Base-by-base conservation (phyloP, 1,140 invertebrate genomes). In the Odontomachus brunneus region DNA sequence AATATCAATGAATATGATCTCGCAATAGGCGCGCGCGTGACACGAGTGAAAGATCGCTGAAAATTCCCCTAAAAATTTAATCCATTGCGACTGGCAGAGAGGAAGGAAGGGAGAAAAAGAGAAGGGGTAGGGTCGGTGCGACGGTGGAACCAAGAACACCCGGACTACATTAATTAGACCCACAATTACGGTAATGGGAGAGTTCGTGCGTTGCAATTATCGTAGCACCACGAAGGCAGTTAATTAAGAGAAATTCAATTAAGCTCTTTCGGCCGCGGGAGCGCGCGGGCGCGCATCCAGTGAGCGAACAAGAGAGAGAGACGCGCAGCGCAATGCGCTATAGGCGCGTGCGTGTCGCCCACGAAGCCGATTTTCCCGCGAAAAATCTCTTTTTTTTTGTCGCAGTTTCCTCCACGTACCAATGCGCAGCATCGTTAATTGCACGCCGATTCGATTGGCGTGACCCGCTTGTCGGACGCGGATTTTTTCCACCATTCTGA, bases 171-270 rank as follows among this genome's bases (percentile, higher is more conserved):
- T 89, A 89, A 89, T 89, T 89, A 85, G 87, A 84, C 74, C 87
- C 62, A 87, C 85, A 89, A 89, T 89, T 89, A 89, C 88, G 85
- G 88, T 89, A 89, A 89, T 89, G 88, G 88, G 88, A 33, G 82
- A 87, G 85, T 89, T 87, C 82, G 88, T 87, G 88, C 85, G 78
- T 87, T 72, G 87, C 87, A 89, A 89, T 89, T 89, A 89, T 89
- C 87, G 88, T 71, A 69, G 60, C 88, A 73, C 84, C 63, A 24
- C 73, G 84, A 89, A 89, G 85, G 80, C 69, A 87, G 88, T 89
- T 89, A 89, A 89, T 89, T 89, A 89, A 89, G 87, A 87, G 85
- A 89, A 89, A 89, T 89, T 89, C 88, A 89, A 89, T 89, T 89
- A 89, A 89, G 85, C 88, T 81, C 85, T 89, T 89, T 89, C 74